Evolutionary conservation across 2,797 vertebrate genomes (phyloP), one percentile per base, ranked within the genome.

Genomic region (Vireo griseus): DNA sequence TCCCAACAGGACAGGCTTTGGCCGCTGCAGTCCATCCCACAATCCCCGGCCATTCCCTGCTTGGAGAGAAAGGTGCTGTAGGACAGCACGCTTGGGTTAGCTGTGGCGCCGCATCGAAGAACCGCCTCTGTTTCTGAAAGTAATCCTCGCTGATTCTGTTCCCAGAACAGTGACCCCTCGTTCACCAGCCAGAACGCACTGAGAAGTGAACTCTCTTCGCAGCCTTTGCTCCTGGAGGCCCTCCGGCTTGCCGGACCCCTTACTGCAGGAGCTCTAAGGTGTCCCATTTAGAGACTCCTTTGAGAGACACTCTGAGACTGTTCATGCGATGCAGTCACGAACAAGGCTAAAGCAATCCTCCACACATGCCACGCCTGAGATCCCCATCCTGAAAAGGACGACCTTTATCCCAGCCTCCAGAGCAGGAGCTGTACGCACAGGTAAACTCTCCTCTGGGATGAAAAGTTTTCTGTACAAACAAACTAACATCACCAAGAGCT

Each of bases 71-170:
- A 28, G 40, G 45, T 26, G 59, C 40, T 31, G 5, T 1, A 37
- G 35, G 39, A n/a, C 35, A 50, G 40, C 9, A 11, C 5, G 1
- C 35, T 25, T 8, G 10, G 25, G 7, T 74, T 25, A 29, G 33
- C 42, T 17, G 26, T 7, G 5, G n/a, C 0, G 0, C 15, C 13
- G 4, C 50, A 6, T 0, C 6, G 7, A n/a, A 61, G 15, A 65
- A 47, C 1, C 4, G 17, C 7, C 24, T 72, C 21, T 26, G 28
- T 24, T 50, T 28, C n/a, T 16, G 12, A 7, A 19, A 52, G 18
- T 35, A 45, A 39, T 10, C 57, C 51, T 25, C 0, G 0, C 35
- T 2, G 33, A 25, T n/a, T 22, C 31, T 18, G 2, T 25, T 35
- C 58, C 59, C 40, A 4, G 9, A 22, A 16, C 48, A 55, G 33